Conservation (phyloP, 2,113 vertebrate genomes). For the Amphilophus citrinellus region DNA sequence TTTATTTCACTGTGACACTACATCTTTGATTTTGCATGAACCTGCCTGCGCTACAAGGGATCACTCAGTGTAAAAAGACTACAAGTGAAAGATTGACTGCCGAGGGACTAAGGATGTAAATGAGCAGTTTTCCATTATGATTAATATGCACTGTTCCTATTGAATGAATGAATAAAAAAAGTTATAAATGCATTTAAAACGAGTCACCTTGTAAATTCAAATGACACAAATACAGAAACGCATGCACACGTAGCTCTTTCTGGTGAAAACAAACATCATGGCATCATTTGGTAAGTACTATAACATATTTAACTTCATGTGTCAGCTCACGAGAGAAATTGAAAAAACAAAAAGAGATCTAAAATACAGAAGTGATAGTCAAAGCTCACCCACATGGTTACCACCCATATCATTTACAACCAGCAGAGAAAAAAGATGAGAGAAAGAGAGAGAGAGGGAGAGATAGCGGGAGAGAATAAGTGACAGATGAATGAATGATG, state of each 20-base stretch:
- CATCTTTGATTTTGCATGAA: not conserved
- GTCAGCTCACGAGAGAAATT: not conserved
- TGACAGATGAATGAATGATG: constrained; percentile 71
- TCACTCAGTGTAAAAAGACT: not conserved
- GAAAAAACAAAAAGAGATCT: constrained; percentile 11
- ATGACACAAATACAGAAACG: not conserved
- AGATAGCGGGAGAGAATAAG: constrained; percentile 37
- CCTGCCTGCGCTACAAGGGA: not conserved
- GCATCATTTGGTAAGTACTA: constrained; percentile 1
- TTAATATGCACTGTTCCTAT: not conserved
- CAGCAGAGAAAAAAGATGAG: not conserved
- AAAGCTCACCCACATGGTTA: constrained; percentile 24
- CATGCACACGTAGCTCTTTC: not conserved
- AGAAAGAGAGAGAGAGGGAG: not conserved
- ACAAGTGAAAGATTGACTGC: not conserved
- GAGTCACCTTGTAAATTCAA: not conserved
- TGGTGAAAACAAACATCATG: not conserved
- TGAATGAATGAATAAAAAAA: not conserved
- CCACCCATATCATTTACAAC: constrained; percentile 37
- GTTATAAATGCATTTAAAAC: not conserved
- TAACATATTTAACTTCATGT: constrained; percentile 48
- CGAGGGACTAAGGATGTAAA: not conserved
- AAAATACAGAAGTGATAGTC: constrained; percentile 17
- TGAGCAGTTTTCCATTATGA: not conserved
- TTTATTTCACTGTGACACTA: not conserved